A percentile compares a stretch with the other conserved stretches of the same genome.
These are phyloP conservation scores for rabbit (Oryctolagus cuniculus) DNA, from an alignment of 2,113 vertebrate genomes.

Conservation along the genomic window mOryCun1.1 NC_091437.1:53393001-53393500, in stretches of 20 bases:
- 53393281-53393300: background rate
- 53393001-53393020: constrained; percentile 81
- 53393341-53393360: background rate
- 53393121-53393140: constrained; percentile 8
- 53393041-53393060: constrained; percentile 73
- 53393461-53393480: background rate
- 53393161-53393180: constrained; percentile 47
- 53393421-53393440: background rate
- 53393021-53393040: constrained; percentile 71
- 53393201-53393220: background rate
- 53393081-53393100: constrained; percentile 35
- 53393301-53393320: background rate
- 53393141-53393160: constrained; percentile 19
- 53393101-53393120: constrained; percentile 46
- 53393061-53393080: constrained; percentile 72
- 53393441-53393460: background rate
- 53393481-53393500: background rate
- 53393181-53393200: constrained; percentile 37
- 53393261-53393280: background rate
- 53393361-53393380: background rate
- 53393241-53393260: constrained; percentile 28
- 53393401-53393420: background rate
- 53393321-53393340: constrained; percentile 30
- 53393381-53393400: background rate
- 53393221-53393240: background rate